Conservation (phyloP, 1,140 invertebrate species). For the Lasioglossum baleicum region DNA sequence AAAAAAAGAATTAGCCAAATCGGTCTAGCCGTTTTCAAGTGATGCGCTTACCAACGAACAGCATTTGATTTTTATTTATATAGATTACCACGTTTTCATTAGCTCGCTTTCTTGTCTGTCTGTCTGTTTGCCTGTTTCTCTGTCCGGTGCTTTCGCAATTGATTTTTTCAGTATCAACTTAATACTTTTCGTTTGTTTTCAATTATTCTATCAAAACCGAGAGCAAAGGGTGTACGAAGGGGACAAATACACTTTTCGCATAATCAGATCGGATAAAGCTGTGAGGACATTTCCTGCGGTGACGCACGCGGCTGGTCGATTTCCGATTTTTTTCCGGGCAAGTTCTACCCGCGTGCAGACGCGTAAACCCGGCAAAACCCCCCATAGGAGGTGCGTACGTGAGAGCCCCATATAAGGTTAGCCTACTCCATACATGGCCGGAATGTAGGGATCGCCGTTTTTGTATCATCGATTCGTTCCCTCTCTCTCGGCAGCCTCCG, state of each 20-base stretch:
- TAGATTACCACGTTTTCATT: too few species aligned
- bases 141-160: too few species aligned
- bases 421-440: slow-evolving; percentile 71
- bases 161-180: too few species aligned
- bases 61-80: too few species aligned
- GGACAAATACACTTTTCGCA: not conserved
- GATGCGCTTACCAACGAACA: too few species aligned
- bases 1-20: too few species aligned
- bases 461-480: slow-evolving; percentile 73
- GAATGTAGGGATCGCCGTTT: slow-evolving; percentile 78
- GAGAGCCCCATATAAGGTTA: slow-evolving; percentile 73
- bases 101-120: too few species aligned
- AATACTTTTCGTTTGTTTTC: too few species aligned
- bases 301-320: not conserved
- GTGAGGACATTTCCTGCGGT: not conserved
- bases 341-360: slow-evolving; percentile 39
- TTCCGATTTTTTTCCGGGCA: slow-evolving; percentile 39
- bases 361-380: slow-evolving; percentile 53
- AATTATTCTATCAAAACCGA: too few species aligned
- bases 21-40: too few species aligned
- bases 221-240: not conserved
- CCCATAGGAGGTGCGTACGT: slow-evolving; percentile 63
- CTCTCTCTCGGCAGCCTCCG: slow-evolving; percentile 37
- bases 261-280: slow-evolving; percentile 9
- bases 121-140: too few species aligned